phyloP scores from a whole-genome alignment of 2,888 invertebrate genomes.

The Mesoligia furuncula region DNA sequence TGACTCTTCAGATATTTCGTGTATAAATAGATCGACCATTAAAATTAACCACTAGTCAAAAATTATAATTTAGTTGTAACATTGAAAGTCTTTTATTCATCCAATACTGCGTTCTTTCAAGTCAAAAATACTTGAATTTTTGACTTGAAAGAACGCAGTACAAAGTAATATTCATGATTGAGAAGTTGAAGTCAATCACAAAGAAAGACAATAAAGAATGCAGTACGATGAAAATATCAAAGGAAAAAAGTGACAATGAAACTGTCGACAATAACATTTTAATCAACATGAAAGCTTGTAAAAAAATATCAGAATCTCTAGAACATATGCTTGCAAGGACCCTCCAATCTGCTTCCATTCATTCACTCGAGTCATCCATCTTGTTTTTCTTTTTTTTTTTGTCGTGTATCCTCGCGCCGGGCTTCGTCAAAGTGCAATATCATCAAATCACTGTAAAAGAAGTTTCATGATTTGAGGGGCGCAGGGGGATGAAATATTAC shows the following conservation, averaged over 20 bases:
- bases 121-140: too few relatives aligned
- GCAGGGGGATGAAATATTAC: constrained; percentile 88
- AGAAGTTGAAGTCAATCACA: constrained; percentile 19
- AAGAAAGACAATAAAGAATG: constrained; percentile 3
- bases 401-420: constrained; percentile 72
- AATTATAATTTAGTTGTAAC: background rate
- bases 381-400: constrained; percentile 84
- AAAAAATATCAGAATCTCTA: constrained; percentile 44
- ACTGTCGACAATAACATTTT: constrained; percentile 66
- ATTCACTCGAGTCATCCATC: constrained; percentile 80
- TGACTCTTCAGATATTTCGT: too few relatives aligned
- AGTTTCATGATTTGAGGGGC: constrained; percentile 87
- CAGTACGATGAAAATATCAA: constrained; percentile 21
- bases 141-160: too few relatives aligned
- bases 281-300: constrained; percentile 78
- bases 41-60: background rate
- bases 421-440: constrained; percentile 89
- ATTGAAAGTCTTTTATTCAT: background rate
- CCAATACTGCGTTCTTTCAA: background rate
- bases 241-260: constrained; percentile 34
- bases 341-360: constrained; percentile 68
- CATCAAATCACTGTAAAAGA: constrained; percentile 90
- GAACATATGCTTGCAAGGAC: constrained; percentile 60
- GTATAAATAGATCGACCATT: too few relatives aligned
- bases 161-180: constrained; percentile 31